Evolutionary conservation across 2,797 vertebrate genomes (phyloP), one percentile per base, ranked within the genome.

Genomic region (Pangasius mekongensis): DNA sequence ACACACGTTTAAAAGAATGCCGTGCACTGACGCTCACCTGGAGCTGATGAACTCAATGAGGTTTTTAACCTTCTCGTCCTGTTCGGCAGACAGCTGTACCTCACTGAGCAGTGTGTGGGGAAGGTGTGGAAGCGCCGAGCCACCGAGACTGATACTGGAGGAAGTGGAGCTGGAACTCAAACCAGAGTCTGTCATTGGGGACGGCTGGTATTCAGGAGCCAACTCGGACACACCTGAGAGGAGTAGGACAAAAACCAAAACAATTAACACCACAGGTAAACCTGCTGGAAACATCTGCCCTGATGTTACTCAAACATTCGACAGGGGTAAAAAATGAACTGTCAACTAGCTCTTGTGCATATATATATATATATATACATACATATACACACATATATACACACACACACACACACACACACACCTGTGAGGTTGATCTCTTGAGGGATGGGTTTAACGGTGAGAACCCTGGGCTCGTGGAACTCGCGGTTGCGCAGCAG

Each of bases 21-120:
- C 13, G 52, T 10, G 8, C 11, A 39, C 3, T 49, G 52, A 43
- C 64, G 30, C 92, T 95, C 95, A 99, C 99, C 98, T 98, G 91
- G 99, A 98, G 91, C 98, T 99, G 94, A 99, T 97, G 93, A 99
- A 99, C 92, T 99, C 98, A 83, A 99, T 98, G 90, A 99, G 99
- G 88, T 97, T 96, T 96, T 98, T 99, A 92, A 98, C 97, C 95
- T 99, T 99, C 93, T 98, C 97, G 58, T 99, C 98, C 92, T 98
- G 98, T 90, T 99, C 98, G 87, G 95, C 96, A n/a, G 96, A 95
- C 92, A 96, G 95, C 89, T 99, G 98, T 43, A 97, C 97, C 94
- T 99, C 98, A 4, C 93, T 97, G 92, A 99, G 97, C 83, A 99
- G 95, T 0, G 92, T 93, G 90, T 97, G 96, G 85, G 96, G 93